Evolutionary conservation across 2,888 invertebrate species (phyloP).

Genomic region (Opisthograptis luteolata): DNA sequence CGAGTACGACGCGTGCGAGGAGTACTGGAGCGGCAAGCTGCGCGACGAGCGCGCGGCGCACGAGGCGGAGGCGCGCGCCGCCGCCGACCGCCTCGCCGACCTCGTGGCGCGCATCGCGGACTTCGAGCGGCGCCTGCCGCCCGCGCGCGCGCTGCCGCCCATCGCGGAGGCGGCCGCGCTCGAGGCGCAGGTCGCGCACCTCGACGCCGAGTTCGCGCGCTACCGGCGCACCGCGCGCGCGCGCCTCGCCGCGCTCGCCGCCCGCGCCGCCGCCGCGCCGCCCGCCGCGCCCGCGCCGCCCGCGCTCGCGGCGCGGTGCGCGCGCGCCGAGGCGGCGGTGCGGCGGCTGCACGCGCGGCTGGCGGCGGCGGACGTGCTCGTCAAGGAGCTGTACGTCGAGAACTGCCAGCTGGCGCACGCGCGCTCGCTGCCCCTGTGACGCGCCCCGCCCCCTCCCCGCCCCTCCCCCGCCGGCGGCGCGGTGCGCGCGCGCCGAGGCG

Average conservation of each 20-base stretch:
- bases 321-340: slow-evolving; percentile 69
- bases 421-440: slow-evolving; percentile 8
- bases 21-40: slow-evolving; percentile 92
- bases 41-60: slow-evolving; percentile 90
- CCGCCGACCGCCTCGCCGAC: slow-evolving; percentile 90
- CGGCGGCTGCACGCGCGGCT: slow-evolving; percentile 85
- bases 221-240: slow-evolving; percentile 40
- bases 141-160: slow-evolving; percentile 85
- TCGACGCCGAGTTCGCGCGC: slow-evolving; percentile 74
- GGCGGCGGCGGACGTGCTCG: slow-evolving; percentile 89
- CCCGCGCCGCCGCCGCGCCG: slow-evolving; percentile 24
- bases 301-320: slow-evolving; percentile 72
- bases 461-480: slow-evolving; percentile 56
- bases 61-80: slow-evolving; percentile 90
- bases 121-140: slow-evolving; percentile 88
- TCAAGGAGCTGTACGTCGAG: slow-evolving; percentile 93
- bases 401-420: slow-evolving; percentile 87
- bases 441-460: not conserved
- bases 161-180: slow-evolving; percentile 86
- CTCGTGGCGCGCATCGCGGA: slow-evolving; percentile 90
- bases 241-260: slow-evolving; percentile 77
- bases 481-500: slow-evolving; percentile 74
- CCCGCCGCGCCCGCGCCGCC: slow-evolving; percentile 26
- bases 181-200: slow-evolving; percentile 81
- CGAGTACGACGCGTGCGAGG: slow-evolving; percentile 94